Base-by-base conservation (phyloP, 2,888 invertebrate species). In the Bombylius major region DNA sequence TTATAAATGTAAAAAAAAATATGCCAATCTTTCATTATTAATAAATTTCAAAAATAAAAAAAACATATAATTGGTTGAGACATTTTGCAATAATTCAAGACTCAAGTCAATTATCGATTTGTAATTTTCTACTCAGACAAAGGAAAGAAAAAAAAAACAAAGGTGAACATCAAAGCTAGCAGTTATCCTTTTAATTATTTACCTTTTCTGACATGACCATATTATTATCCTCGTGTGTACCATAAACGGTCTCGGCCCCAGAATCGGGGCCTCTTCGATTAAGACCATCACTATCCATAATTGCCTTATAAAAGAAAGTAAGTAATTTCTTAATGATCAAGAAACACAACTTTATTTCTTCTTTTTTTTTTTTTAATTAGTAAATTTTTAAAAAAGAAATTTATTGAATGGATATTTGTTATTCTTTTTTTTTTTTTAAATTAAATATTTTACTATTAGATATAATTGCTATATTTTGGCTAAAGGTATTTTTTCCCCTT, bases 191-290 rank as follows among this genome's bases (percentile, higher is more conserved):
- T 42, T 8, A 39, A 11, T 36, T 5, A 65, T 63, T 56, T 67
- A 75, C 75, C 80, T 93, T 97, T 75, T 99, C 98, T 13, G 97
- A 96, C 97, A 99, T 98, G 65, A 95, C 95, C 72, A 89, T 88
- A 64, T 89, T 89, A 76, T 89, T 89, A 75, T 95, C 95, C 73
- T 95, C 94, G 69, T 88, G 86, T n/a, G 93, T 92, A 58, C 93
- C 92, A 73, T 95, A 95, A 64, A 95, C 87, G 46, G 90, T 91
- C 78, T 95, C 95, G 62, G 78, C 78, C 56, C 82, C 82, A 69
- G 77, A 79, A 72, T 77, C 79, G 67, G 70, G 75, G 60, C 68
- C 67, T 67, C 49, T 68, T 63, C 60, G 54, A 44, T 47, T 47
- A n/a, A 34, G 44, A 36, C 54, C 57, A 39, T 57, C 57, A 53